Evolutionary conservation across 2,113 vertebrate genomes (phyloP), one percentile per base, ranked within the genome.

Genomic region (Pollimyrus isidori): DNA sequence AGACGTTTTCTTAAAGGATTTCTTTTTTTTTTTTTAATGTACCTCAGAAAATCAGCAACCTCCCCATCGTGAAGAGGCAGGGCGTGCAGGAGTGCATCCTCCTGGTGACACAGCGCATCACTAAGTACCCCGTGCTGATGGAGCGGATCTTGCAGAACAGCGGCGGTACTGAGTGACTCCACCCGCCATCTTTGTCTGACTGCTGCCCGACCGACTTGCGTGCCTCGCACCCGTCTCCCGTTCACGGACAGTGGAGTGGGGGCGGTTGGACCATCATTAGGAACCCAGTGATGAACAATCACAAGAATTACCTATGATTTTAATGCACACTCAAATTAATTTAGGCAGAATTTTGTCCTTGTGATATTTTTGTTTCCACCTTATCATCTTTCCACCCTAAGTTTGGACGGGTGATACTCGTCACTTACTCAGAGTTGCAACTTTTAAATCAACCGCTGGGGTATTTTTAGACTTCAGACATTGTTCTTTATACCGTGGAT

Each of bases 51-150:
- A 96, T 99, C 0, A 96, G 96, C 90, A 97, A 97, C 92, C 93
- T 95, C 7, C 93, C 98, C 90, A 96, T 99, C 0, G 98, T 99
- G 91, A 94, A 98, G 87, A 93, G 98, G n/a, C 95, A 98, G 2
- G 97, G 97, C 0, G 94, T 99, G 30, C 96, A 96, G 0, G 98
- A 99, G 86, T 99, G 98, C 17, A 97, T 98, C 89, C 95, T 99
- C 0, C 93, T 99, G 21, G 97, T 99, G 1, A 99, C 98, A 0
- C 98, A 99, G 91, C 97, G 98, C 89, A 97, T 99, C 91, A 99
- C 97, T 87, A 99, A 99, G 89, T 99, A 99, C 88, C 98, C 98
- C 0, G 97, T 98, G 0, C 93, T 99, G 56, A 95, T 99, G 93
- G 98, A 99, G 62, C 96, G 98, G 0, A 96, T 99, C 52, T 93